Evolutionary conservation across 2,888 invertebrate genomes (phyloP), one percentile per base, ranked within the genome.

Genomic region (Acanthacorydalis orientalis): DNA sequence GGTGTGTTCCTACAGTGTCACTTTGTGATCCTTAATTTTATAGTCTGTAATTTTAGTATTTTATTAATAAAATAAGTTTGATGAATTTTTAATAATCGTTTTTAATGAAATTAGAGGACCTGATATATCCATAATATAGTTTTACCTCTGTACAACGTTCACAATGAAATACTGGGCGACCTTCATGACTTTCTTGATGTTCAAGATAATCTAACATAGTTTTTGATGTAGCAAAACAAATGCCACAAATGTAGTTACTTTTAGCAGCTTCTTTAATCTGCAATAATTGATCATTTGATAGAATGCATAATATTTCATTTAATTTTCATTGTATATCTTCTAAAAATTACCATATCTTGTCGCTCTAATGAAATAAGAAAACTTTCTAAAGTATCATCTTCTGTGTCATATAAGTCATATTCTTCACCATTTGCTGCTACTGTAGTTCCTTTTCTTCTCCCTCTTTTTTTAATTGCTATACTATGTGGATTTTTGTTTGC

Each of bases 151-250:
- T 35, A 49, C 59, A 59, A 50, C 54, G 54, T 44, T 50, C 52
- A 50, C 58, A 59, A 37, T 52, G 50, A 50, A 58, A 57, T 9
- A 55, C 53, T 7, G 50, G 48, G 35, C 48, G 33, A 11, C 52
- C 57, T 44, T 50, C 52, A 50, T 58, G 58, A 8, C 45, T 49
- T 40, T 50, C 49, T 51, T 58, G 58, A 49, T 58, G 58, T 41
- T 58, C 56, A n/a, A 55, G 48, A 47, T 56, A 58, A 15, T 57
- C 55, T n/a, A 54, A 52, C 52, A 56, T 57, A 31, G 52, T 52
- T 42, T 50, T 45, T 46, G 58, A 59, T 23, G 51, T n/a, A 44
- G 49, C 46, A 2, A 39, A 39, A 48, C 57, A 57, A 44, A 57
- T 51, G 43, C 54, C 54, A 51, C 57, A 57, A 8, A 31, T 35